Evolutionary conservation across 1,140 invertebrate genomes (phyloP).

Genomic region (Ephestia elutella): DNA sequence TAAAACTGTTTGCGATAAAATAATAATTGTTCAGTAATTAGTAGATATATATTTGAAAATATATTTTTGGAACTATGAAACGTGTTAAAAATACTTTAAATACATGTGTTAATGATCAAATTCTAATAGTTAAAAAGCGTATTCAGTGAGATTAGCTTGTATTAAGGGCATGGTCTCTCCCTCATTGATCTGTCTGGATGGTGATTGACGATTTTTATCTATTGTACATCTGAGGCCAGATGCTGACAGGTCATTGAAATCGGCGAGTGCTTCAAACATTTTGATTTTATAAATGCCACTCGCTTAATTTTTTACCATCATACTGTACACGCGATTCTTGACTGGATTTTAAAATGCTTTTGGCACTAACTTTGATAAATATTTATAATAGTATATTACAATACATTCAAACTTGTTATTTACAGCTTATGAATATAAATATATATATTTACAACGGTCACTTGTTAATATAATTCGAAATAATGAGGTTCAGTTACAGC

Average conservation of each 20-base stretch:
- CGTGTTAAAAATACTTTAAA: constrained; percentile 1
- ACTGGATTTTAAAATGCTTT: constrained; percentile 59
- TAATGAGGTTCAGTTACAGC: constrained; percentile 33
- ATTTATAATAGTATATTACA: constrained; percentile 58
- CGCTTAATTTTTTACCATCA: constrained; percentile 4
- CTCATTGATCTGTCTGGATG: neutral
- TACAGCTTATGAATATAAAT: constrained; percentile 55
- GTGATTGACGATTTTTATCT: neutral
- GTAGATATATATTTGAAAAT: neutral
- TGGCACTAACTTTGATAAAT: constrained; percentile 70
- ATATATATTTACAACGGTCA: constrained; percentile 52
- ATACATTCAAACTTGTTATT: constrained; percentile 60
- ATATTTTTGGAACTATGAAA: constrained; percentile 4
- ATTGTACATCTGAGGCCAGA: constrained; percentile 1
- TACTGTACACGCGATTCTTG: constrained; percentile 41
- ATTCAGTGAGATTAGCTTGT: constrained; percentile 33
- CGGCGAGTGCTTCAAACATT: neutral
- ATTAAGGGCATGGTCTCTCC: neutral
- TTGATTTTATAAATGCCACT: constrained; percentile 8
- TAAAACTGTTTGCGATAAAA: constrained; percentile 4
- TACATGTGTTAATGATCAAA: constrained; percentile 25
- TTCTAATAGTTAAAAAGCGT: constrained; percentile 43
- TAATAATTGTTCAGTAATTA: neutral
- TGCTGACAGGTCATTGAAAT: constrained; percentile 6
- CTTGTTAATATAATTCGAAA: constrained; percentile 22